Conservation (phyloP, 2,797 vertebrate genomes). For the Anolis apletophallus region DNA sequence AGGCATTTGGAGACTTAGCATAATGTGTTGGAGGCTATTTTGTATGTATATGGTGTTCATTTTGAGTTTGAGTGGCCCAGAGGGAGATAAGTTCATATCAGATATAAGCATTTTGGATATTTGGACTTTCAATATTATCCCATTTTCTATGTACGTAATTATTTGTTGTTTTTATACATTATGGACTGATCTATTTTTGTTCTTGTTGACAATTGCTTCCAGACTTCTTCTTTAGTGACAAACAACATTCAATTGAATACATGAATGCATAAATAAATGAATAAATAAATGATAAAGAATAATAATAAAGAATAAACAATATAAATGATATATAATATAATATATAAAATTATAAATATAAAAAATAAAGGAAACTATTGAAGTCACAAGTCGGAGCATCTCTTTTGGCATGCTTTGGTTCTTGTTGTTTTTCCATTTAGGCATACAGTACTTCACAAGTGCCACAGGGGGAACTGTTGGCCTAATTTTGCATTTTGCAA, state of each 20-base stretch:
- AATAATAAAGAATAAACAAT: no score
- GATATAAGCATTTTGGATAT: background rate
- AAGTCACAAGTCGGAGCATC: conserved; percentile 30
- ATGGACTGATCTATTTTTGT: background rate
- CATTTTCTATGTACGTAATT: background rate
- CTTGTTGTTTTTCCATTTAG: conserved; percentile 48
- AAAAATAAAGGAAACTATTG: no score
- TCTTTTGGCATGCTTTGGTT: conserved; percentile 41
- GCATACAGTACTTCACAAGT: conserved; percentile 77
- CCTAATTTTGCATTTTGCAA: conserved; percentile 77
- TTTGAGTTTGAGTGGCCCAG: background rate
- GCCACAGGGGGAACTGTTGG: conserved; percentile 84
- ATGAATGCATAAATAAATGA: no score
- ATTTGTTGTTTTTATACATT: background rate
- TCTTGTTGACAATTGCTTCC: background rate
- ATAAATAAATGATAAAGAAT: no score
- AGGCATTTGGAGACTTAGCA: background rate
- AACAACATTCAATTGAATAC: background rate
- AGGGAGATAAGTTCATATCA: background rate
- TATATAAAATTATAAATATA: no score
- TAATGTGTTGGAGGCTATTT: background rate
- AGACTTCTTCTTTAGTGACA: background rate
- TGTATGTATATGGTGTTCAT: background rate
- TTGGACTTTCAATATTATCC: background rate
- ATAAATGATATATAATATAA: no score